phyloP scores from a whole-genome alignment of 2,113 vertebrate species.

The Carassius carassius region DNA sequence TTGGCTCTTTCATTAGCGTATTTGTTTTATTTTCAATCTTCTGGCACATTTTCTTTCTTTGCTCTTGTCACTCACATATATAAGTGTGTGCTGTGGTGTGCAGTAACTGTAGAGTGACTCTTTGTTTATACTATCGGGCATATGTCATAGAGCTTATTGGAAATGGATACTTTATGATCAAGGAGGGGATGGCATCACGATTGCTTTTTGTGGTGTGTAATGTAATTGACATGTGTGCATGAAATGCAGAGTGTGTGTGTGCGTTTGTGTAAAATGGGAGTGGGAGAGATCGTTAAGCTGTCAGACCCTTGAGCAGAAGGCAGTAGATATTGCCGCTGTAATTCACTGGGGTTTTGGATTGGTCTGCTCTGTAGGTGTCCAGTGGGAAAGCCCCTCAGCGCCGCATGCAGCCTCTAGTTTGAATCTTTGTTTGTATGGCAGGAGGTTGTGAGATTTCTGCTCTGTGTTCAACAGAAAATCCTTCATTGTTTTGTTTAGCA shows the following conservation, averaged over 20 bases:
- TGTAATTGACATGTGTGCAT: conserved; percentile 31
- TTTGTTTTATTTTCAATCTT: neutral
- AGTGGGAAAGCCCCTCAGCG: conserved; percentile 42
- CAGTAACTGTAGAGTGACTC: neutral
- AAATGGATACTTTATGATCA: conserved; percentile 47
- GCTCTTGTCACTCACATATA: neutral
- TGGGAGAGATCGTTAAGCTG: conserved; percentile 61
- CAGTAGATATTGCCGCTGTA: conserved; percentile 63
- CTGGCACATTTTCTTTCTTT: neutral
- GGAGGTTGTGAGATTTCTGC: conserved; percentile 20
- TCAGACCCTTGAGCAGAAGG: conserved; percentile 59
- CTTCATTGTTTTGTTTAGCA: neutral
- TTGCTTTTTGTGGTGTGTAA: conserved; percentile 41
- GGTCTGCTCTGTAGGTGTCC: conserved; percentile 35
- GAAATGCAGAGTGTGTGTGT: conserved; percentile 31
- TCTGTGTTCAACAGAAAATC: neutral
- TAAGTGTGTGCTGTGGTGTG: neutral
- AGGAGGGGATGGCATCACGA: conserved; percentile 23
- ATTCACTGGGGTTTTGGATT: conserved; percentile 57
- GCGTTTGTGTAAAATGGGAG: conserved; percentile 38
- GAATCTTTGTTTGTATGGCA: neutral
- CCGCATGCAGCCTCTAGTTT: conserved; percentile 24
- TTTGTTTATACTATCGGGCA: neutral
- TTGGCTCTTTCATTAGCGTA: too few relatives aligned
- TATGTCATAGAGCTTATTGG: conserved; percentile 47